phyloP scores from a whole-genome alignment of 2,888 invertebrate genomes.

The Timandra comae region DNA sequence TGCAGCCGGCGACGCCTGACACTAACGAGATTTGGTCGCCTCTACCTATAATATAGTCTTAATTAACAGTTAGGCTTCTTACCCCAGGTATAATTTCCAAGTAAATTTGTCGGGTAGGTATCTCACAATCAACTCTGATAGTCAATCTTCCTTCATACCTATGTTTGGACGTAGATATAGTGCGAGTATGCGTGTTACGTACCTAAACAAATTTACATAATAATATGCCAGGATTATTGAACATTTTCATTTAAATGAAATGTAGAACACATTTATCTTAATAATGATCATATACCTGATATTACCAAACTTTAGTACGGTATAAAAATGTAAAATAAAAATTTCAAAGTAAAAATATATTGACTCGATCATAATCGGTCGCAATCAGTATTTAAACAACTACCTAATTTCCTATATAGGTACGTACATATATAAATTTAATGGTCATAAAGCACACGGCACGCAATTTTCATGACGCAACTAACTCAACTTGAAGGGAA shows the following conservation, averaged over 20 bases:
- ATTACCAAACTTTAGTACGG: slow-evolving; percentile 1
- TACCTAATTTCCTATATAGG: slow-evolving; percentile 67
- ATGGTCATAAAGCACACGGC: slow-evolving; percentile 55
- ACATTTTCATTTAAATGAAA: no score
- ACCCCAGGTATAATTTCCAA: slow-evolving; percentile 20
- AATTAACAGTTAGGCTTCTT: slow-evolving; percentile 15
- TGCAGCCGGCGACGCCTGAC: slow-evolving; percentile 23
- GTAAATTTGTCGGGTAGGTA: no score
- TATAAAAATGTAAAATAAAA: slow-evolving; percentile 14
- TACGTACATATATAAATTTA: slow-evolving; percentile 55
- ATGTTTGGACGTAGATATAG: no score
- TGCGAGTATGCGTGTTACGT: no score
- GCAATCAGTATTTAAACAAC: slow-evolving; percentile 62
- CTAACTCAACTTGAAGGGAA: slow-evolving; percentile 52
- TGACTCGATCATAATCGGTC: slow-evolving; percentile 50
- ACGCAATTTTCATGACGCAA: slow-evolving; percentile 68
- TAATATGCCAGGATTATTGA: no score
- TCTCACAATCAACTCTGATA: no score
- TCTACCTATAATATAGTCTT: slow-evolving; percentile 14
- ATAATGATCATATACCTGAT: slow-evolving; percentile 11
- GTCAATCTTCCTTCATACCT: no score
- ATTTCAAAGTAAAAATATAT: slow-evolving; percentile 40
- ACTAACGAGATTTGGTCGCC: slow-evolving; percentile 39
- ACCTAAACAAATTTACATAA: no score
- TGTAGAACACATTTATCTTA: no score